A percentile compares a stretch with the other conserved stretches of the same genome.
phyloP scores from a whole-genome alignment of 92 coral and sea anemone species.

The Meandrina meandrites region DNA sequence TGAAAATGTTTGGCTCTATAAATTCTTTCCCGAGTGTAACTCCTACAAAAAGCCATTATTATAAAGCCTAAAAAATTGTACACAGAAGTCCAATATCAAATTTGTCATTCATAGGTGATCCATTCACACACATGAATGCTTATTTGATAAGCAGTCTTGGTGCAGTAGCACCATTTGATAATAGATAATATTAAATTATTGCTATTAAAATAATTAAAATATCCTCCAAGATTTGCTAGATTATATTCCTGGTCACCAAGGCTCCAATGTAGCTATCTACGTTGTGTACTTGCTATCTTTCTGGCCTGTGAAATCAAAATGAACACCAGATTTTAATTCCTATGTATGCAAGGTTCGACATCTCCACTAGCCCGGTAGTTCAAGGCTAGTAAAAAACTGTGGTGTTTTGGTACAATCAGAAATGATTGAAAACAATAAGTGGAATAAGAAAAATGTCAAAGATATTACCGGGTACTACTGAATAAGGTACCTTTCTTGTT shows the following conservation, averaged over 20 bases:
- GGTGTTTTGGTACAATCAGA: too few species aligned
- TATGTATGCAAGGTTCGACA: too few species aligned
- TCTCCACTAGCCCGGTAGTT: too few species aligned
- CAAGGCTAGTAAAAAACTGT: too few species aligned
- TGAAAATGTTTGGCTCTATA: conserved; percentile 1
- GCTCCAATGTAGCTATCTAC: neutral
- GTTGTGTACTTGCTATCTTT: conserved; percentile 30
- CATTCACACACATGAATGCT: conserved; percentile 3
- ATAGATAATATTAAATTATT: neutral
- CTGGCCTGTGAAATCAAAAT: conserved; percentile 24
- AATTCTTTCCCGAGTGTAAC: neutral
- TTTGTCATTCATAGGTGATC: neutral
- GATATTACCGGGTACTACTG: neutral
- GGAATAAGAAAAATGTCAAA: neutral
- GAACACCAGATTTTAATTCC: neutral
- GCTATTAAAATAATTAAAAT: neutral
- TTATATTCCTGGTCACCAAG: neutral
- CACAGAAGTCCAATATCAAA: conserved; percentile 4
- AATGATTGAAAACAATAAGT: too few species aligned
- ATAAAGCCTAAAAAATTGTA: neutral
- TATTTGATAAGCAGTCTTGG: neutral
- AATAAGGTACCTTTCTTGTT: conserved; percentile 27
- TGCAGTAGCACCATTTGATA: neutral
- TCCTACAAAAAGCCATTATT: neutral
- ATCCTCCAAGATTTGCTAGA: neutral